These are phyloP conservation scores for Chlorodrepanis virens DNA, from an alignment of 2,113 vertebrate genomes.

Conservation along the genomic window DNA sequence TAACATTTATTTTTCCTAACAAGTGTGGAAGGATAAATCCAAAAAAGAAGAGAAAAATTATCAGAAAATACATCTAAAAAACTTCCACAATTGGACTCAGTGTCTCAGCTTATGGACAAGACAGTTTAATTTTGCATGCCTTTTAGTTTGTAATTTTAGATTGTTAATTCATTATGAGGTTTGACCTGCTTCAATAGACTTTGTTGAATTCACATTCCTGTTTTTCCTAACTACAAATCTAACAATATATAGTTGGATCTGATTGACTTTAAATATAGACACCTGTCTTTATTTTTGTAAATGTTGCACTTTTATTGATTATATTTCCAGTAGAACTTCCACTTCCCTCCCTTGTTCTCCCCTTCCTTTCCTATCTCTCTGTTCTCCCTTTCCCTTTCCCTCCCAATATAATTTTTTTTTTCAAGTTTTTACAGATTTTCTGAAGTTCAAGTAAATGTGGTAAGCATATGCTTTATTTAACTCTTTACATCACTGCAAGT, in stretches of 20 bases:
- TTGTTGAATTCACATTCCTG: neutral
- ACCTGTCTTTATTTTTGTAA: neutral
- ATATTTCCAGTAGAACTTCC: neutral
- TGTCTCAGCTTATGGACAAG: neutral
- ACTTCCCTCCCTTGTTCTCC: neutral
- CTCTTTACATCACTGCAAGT: neutral
- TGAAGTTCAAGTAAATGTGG: neutral
- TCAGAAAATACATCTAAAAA: neutral
- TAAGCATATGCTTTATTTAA: neutral
- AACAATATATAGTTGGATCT: neutral
- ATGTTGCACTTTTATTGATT: neutral
- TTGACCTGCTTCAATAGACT: neutral
- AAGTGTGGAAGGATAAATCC: neutral
- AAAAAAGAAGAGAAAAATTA: neutral
- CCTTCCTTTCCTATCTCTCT: fast-evolving
- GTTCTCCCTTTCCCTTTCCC: neutral
- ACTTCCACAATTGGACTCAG: neutral
- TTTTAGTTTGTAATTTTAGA: neutral
- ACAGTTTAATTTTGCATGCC: neutral
- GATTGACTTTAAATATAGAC: neutral
- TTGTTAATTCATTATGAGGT: neutral
- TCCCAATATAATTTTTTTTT: neutral
- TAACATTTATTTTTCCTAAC: neutral
- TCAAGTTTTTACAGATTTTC: neutral
- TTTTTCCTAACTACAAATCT: neutral